Evolutionary conservation across 2,797 vertebrate species (phyloP).

Genomic region (Enteromius trimaculatus): DNA sequence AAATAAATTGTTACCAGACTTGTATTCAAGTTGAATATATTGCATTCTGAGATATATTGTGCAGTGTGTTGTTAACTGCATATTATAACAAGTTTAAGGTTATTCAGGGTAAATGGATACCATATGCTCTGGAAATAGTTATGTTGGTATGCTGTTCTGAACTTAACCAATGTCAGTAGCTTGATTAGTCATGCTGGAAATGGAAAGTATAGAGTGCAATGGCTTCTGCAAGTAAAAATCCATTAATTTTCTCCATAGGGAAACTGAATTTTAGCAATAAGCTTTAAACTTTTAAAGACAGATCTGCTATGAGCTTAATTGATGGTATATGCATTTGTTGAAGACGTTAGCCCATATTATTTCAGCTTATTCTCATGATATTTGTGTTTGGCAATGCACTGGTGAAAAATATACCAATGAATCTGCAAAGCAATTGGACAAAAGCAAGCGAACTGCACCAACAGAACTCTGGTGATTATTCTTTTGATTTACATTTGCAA

Average conservation of each 20-base stretch:
- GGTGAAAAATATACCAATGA: background rate
- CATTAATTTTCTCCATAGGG: background rate
- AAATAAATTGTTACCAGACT: too few relatives aligned
- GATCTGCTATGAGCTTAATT: background rate
- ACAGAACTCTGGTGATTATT: background rate
- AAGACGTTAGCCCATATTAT: background rate
- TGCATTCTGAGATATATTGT: background rate
- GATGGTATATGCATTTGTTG: background rate
- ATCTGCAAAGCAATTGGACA: background rate
- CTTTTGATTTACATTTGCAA: too few relatives aligned
- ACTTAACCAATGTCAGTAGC: background rate
- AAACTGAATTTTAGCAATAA: background rate
- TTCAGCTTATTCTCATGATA: background rate
- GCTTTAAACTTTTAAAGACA: background rate
- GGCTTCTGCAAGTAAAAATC: background rate
- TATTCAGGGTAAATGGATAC: background rate
- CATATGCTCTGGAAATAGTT: background rate
- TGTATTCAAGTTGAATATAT: background rate
- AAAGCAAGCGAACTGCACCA: background rate
- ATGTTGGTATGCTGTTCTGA: background rate
- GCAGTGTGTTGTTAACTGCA: background rate
- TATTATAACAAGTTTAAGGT: background rate
- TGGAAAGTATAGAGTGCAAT: background rate
- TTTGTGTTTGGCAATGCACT: background rate
- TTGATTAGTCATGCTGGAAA: conserved; percentile 1